A percentile compares a stretch with the other conserved stretches of the same genome.
phyloP scores from a whole-genome alignment of 2,888 invertebrate species.

The Gerris lacustris region DNA sequence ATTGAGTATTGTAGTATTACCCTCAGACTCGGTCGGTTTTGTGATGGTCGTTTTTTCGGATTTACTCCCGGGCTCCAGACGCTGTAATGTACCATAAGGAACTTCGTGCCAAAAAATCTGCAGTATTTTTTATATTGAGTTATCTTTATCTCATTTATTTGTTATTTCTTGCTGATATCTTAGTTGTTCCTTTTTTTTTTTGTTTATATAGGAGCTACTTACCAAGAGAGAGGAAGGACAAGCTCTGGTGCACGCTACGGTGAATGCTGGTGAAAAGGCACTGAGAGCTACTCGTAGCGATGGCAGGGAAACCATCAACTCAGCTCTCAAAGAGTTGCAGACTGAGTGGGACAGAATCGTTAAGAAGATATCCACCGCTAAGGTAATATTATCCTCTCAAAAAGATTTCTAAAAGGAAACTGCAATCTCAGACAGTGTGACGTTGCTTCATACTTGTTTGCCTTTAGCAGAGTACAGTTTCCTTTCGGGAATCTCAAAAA shows the following conservation, averaged over 20 bases:
- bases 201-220: constrained; percentile 53
- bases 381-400: constrained; percentile 42
- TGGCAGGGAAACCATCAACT: constrained; percentile 74
- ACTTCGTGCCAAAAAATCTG: too few relatives aligned
- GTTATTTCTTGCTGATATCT: too few relatives aligned
- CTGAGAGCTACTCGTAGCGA: constrained; percentile 76
- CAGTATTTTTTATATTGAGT: too few relatives aligned
- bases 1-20: too few relatives aligned
- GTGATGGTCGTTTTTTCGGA: too few relatives aligned
- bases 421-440: background rate
- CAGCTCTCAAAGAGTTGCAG: constrained; percentile 70
- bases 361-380: constrained; percentile 81
- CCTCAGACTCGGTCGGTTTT: too few relatives aligned
- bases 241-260: constrained; percentile 69
- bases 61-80: too few relatives aligned
- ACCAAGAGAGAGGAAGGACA: constrained; percentile 76
- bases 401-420: background rate
- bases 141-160: too few relatives aligned
- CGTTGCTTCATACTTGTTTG: background rate
- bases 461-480: too few relatives aligned
- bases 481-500: too few relatives aligned
- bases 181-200: background rate
- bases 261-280: constrained; percentile 83
- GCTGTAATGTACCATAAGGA: too few relatives aligned
- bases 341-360: constrained; percentile 84